These are phyloP conservation scores for Ciconia boyciana DNA, from an alignment of 2,113 vertebrate genomes.

Conservation along the genomic window DNA sequence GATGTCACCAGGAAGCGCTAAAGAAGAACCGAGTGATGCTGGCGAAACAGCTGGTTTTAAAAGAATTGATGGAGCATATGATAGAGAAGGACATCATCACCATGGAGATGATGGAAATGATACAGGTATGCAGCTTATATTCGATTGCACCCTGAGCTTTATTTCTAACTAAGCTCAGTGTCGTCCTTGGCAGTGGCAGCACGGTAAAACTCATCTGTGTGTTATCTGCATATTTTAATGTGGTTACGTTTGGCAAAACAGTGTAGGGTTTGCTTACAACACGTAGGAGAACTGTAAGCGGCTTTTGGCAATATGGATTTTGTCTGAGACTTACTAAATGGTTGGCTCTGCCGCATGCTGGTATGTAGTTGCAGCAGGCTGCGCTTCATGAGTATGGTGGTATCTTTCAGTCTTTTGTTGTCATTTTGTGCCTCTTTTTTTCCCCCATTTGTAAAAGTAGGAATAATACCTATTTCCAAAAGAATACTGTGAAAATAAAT, in stretches of 20 bases:
- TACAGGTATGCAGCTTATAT: slow-evolving; percentile 52
- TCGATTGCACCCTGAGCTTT: rapidly evolving
- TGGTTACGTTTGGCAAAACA: rapidly evolving
- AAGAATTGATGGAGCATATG: slow-evolving; percentile 73
- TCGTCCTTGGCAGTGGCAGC: background rate
- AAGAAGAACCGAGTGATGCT: slow-evolving; percentile 72
- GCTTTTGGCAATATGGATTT: background rate
- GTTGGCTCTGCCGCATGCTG: background rate
- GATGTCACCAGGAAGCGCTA: slow-evolving; percentile 73
- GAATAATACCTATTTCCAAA: background rate
- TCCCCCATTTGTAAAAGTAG: background rate
- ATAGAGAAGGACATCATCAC: slow-evolving; percentile 76
- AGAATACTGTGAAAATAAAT: background rate
- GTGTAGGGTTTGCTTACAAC: background rate
- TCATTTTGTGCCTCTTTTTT: background rate
- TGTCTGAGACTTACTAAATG: too few relatives aligned
- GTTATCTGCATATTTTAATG: rapidly evolving
- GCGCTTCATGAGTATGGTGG: rapidly evolving
- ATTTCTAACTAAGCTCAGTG: rapidly evolving
- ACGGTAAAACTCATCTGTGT: rapidly evolving
- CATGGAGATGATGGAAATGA: slow-evolving; percentile 71
- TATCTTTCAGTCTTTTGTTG: background rate
- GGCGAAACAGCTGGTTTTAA: slow-evolving; percentile 71
- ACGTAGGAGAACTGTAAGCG: rapidly evolving
- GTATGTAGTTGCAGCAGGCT: background rate